Evolutionary conservation across 2,113 vertebrate species (phyloP).

Genomic region (Phodopus roborovskii): DNA sequence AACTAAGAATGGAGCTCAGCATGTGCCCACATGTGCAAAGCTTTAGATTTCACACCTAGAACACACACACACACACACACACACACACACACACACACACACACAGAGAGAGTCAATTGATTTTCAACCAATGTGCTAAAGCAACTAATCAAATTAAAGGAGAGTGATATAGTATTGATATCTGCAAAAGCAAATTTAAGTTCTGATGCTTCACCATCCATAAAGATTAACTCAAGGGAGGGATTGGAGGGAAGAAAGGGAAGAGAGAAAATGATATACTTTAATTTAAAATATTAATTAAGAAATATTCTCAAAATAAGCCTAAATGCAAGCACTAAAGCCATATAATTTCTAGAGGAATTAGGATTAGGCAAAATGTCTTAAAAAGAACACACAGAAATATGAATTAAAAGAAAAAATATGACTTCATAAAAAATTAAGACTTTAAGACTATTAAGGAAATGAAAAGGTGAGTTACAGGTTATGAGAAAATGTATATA

Average conservation of each 20-base stretch:
- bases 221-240: background rate
- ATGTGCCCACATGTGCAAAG: background rate
- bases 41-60: background rate
- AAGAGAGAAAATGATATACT: background rate
- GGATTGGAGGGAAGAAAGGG: background rate
- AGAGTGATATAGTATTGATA: background rate
- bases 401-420: background rate
- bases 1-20: background rate
- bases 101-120: background rate
- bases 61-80: background rate
- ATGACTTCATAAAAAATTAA: background rate
- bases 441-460: background rate
- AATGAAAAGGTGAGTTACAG: background rate
- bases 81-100: background rate
- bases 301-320: background rate
- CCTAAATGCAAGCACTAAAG: background rate
- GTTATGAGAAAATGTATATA: background rate
- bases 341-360: background rate
- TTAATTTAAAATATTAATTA: background rate
- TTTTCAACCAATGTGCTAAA: background rate
- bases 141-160: background rate
- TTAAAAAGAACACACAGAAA: background rate
- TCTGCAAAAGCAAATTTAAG: background rate
- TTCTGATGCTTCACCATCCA: background rate
- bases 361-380: background rate